Conservation (phyloP, 2,113 vertebrate species). For the Lepisosteus oculatus region DNA sequence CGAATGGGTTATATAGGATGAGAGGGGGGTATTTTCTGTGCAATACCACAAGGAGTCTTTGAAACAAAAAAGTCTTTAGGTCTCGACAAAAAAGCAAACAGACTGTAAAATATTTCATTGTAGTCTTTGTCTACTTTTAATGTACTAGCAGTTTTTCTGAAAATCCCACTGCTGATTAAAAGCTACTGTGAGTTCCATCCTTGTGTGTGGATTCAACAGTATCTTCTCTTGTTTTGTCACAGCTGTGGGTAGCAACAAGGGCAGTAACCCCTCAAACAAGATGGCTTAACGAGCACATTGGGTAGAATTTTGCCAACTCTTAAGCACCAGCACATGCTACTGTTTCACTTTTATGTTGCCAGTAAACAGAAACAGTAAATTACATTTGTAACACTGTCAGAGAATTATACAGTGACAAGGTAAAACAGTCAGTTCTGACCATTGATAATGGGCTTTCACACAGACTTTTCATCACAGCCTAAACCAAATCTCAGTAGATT, state of each 20-base stretch:
- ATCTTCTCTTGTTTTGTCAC: constrained; percentile 44
- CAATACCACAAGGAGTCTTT: constrained; percentile 37
- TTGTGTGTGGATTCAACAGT: constrained; percentile 37
- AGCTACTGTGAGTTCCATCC: constrained; percentile 32
- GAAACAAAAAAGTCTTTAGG: constrained; percentile 35
- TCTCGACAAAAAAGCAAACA: constrained; percentile 53
- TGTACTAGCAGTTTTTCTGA: constrained; percentile 36
- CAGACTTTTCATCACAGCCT: too few relatives aligned
- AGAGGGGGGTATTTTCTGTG: constrained; percentile 21
- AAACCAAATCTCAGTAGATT: too few relatives aligned
- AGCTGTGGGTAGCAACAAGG: constrained; percentile 31
- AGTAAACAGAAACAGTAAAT: too few relatives aligned
- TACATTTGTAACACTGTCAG: too few relatives aligned
- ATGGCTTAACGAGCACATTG: constrained; percentile 45
- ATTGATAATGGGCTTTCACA: too few relatives aligned
- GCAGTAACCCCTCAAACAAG: constrained; percentile 37
- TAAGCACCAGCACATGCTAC: not conserved
- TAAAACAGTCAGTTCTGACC: too few relatives aligned
- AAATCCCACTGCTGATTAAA: constrained; percentile 21
- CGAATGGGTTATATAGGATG: too few relatives aligned
- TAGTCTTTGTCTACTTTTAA: constrained; percentile 50
- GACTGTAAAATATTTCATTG: constrained; percentile 61
- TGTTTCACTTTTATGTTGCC: too few relatives aligned
- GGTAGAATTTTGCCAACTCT: not conserved
- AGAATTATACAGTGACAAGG: too few relatives aligned